Conservation (phyloP, 2,797 vertebrate genomes). For the Bovichtus diacanthus region DNA sequence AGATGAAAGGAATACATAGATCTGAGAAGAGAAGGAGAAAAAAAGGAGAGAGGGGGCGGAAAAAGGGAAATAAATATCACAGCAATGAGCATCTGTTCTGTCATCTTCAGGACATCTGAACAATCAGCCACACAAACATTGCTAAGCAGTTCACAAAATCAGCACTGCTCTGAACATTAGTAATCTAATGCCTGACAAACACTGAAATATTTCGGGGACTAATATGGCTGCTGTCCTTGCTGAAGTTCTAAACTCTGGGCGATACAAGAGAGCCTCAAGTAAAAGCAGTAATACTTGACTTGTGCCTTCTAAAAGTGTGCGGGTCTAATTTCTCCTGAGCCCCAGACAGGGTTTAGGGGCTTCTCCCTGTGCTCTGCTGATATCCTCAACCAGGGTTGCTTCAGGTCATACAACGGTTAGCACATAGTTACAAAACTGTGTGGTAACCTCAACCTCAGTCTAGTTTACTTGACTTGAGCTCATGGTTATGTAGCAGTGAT, state of each 20-base stretch:
- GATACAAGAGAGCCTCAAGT: conserved; percentile 16
- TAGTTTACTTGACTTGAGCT: conserved; percentile 21
- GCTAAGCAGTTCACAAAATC: conserved; percentile 47
- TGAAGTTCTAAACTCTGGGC: conserved; percentile 16
- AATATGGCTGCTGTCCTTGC: conserved; percentile 8
- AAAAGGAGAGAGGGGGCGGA: conserved; percentile 15
- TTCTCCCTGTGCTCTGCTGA: conserved; percentile 22
- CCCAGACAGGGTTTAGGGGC: neutral
- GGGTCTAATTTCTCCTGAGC: conserved; percentile 8
- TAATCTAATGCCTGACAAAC: conserved; percentile 49
- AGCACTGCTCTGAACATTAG: conserved; percentile 42
- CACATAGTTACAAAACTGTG: neutral
- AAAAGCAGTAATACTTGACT: conserved; percentile 19
- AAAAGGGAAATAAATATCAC: conserved; percentile 37
- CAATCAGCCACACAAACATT: conserved; percentile 60
- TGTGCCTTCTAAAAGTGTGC: conserved; percentile 13
- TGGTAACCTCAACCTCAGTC: neutral
- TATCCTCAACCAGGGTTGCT: neutral
- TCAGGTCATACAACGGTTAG: neutral
- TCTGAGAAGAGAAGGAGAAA: conserved; percentile 36
- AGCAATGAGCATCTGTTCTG: conserved; percentile 59
- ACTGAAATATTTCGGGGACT: conserved; percentile 37
- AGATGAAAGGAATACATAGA: conserved; percentile 43
- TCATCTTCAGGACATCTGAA: conserved; percentile 59
- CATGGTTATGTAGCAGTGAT: conserved; percentile 15